Evolutionary conservation across 2,797 vertebrate species (phyloP), one percentile per base, ranked within the genome.

Genomic region (Enteromius treurensis): DNA sequence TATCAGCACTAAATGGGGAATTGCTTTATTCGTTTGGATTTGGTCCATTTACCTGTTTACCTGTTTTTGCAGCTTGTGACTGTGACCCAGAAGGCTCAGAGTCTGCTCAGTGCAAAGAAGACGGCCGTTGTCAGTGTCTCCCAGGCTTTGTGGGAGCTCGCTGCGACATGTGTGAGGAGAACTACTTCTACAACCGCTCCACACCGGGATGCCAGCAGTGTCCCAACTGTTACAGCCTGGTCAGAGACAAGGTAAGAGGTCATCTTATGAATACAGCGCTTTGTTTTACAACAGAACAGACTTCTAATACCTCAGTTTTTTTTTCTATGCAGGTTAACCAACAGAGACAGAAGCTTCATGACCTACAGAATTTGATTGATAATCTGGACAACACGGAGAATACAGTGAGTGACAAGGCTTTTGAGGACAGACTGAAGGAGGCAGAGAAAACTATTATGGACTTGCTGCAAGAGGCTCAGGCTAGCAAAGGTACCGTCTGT

Each of bases 181-280:
- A 99, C 86, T 99, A 97, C 88, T 99, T 98, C 95, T 98, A 98
- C 92, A 99, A 99, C 90, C 96, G 97, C 79, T 96, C 97, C 0
- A 94, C 94, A 32, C 97, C 96, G 0, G 96, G 97, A 74, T 99
- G 98, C 91, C 97, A 98, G 89, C 97, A 99, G 87, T 99, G 98
- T 67, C 98, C 98, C 0, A 96, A 97, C 69, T 99, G 98, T 85
- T 99, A 99, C 91, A 91, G 96, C 40, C 90, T 99, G 51, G 97
- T 99, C 65, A 95, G 97, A 78, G 97, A 99, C 86, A 99, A 99
- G 96, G 98, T 99, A 84, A 89, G 88, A 9, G 15, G 5, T 7
- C 0, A 3, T 55, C 32, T 55, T 0, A 8, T 32, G n/a, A 23
- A 29, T 1, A 7, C 64, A 80, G 40, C 4, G 58, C n/a, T 1